phyloP scores from a whole-genome alignment of 37 sponge, comb jelly and placozoan species.

The Hormiphora californensis region DNA sequence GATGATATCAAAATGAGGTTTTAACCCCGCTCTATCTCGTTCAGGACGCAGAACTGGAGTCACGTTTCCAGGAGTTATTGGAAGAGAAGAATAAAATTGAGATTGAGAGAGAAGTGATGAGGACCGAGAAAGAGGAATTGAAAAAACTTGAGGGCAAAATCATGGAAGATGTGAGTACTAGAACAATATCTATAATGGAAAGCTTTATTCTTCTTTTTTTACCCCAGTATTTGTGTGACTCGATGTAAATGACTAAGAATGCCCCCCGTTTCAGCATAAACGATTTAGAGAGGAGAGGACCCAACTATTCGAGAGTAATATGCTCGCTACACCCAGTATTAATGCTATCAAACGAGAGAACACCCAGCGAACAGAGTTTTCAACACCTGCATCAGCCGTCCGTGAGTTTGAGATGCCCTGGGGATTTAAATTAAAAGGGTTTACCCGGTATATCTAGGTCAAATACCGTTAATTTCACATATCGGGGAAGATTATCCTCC shows the following conservation, averaged over 20 bases:
- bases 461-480: too few relatives aligned
- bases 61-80: slow-evolving; percentile 35
- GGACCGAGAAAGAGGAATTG: slow-evolving; percentile 13
- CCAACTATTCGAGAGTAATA: slow-evolving; percentile 38
- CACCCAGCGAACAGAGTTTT: not conserved
- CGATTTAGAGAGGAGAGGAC: slow-evolving; percentile 43
- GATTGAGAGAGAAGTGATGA: not conserved
- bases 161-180: slow-evolving; percentile 4
- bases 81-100: slow-evolving; percentile 25
- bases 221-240: not conserved
- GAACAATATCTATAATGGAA: too few relatives aligned
- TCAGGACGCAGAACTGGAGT: slow-evolving; percentile 49
- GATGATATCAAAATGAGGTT: not conserved
- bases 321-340: slow-evolving; percentile 5
- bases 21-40: not conserved
- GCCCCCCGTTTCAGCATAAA: not conserved
- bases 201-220: not conserved
- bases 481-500: too few relatives aligned
- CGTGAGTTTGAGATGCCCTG: too few relatives aligned
- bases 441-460: too few relatives aligned
- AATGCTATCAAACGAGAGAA: slow-evolving; percentile 24
- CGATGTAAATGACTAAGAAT: not conserved
- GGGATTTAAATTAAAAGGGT: too few relatives aligned
- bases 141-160: slow-evolving; percentile 2
- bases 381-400: too few relatives aligned